Evolutionary conservation across 2,113 vertebrate species (phyloP), one percentile per base, ranked within the genome.

Genomic region (Saiga tatarica): DNA sequence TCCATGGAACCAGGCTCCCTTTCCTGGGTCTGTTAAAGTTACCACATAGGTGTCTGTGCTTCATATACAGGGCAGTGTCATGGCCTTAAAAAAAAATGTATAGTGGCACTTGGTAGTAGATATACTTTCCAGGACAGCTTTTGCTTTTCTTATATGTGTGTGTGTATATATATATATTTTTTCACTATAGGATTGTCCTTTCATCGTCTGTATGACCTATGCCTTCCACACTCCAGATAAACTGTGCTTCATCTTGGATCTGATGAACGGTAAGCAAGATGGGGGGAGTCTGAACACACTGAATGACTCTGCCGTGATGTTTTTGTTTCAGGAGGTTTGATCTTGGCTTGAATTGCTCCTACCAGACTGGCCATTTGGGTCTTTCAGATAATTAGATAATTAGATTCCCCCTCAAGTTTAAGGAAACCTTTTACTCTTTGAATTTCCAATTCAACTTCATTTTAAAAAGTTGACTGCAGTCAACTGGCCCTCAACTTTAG

Each of bases 181-280:
- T 64, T 64, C 90, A 33, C 87, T 39, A 39, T 90, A 99, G 99
- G 99, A 99, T 97, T 99, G 99, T 50, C 99, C 99, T 33, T 99
- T 99, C 98, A 99, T 99, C 62, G 99, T 99, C 97, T 99, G 99
- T 97, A 99, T 99, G 99, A 99, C 99, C 4, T 99, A 99, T 50
- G 99, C 99, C 98, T 99, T 99, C 99, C 99, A 99, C 97, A 99
- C 99, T 8, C 99, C 99, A 0, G 99, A 99, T 99, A 99, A 99
- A 96, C 99, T 99, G 62, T 99, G 99, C 98, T 99, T 99, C 99
- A 99, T 99, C 98, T 98, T 99, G 98, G 99, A 99, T 98, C 99
- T 99, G 96, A 99, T 99, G 99, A 99, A 99, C 21, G 99, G 99
- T 99, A 98, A 99, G 99, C 10, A 2, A 76, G 25, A 1, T 47